Evolutionary conservation across 64 coral and sea anemone genomes (phyloP), one percentile per base, ranked within the genome.

Genomic region (Montipora cactus): DNA sequence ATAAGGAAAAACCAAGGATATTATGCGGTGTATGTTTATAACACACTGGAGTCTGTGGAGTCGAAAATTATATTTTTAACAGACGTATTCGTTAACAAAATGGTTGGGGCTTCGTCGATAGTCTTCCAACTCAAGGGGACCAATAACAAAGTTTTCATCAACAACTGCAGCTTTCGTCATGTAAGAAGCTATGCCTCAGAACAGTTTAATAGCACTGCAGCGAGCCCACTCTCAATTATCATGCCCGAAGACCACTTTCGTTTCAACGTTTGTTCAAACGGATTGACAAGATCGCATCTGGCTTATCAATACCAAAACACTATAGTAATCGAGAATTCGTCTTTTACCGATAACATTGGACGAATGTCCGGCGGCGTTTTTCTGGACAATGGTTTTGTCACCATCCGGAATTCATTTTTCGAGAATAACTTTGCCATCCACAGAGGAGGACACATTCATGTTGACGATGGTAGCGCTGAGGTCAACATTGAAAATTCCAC

Each of bases 371-470:
- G 82, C 49, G 66, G 64, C 25, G 10, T 61, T 7, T 85, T 77
- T 68, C 20, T 84, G 14, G 8, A 13, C 8, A 88, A 88, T 73
- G 92, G 91, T 21, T 71, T 69, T 46, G 68, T 44, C 2, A 78
- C 74, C 62, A 55, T 93, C 14, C 76, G 68, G 1, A 50, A 71
- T 15, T 93, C 83, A 12, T 22, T 28, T 8, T 93, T 93, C 23
- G 77, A 59, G 20, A 75, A 93, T 53, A 93, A 93, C 47, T 71
- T 44, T 50, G 87, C 67, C 8, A 85, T 87, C 8, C 5, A 80
- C 1, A 81, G 66, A 37, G 83, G 84, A 2, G 92, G 83, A 53
- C 75, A 88, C 9, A 28, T 93, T 48, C 78, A 48, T 19, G 51
- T 88, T 44, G 44, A 23, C 11, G 76, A 93, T 47, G 75, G 84